These are phyloP conservation scores for Stomatorhinus ivindoensis DNA, from an alignment of 2,113 vertebrate genomes.

Conservation along the genomic window DNA sequence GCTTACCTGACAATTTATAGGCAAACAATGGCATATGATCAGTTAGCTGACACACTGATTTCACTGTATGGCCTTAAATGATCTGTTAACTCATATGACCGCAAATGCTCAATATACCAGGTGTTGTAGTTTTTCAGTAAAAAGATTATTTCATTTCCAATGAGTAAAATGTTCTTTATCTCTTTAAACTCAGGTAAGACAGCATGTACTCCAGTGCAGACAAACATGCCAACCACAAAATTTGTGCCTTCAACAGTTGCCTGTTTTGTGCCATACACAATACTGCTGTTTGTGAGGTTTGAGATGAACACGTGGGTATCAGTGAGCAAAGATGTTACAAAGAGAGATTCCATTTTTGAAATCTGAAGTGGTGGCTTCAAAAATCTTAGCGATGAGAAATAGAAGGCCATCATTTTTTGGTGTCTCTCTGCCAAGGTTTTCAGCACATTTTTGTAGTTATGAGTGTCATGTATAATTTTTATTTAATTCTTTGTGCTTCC, in stretches of 20 bases:
- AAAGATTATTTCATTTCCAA: constrained; percentile 24
- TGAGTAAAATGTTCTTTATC: constrained; percentile 27
- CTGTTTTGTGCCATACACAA: constrained; percentile 11
- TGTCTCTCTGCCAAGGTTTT: constrained; percentile 32
- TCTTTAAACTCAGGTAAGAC: constrained; percentile 32
- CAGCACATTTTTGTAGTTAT: constrained; percentile 29
- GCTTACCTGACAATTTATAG: constrained; percentile 21
- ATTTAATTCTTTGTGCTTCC: constrained; percentile 33
- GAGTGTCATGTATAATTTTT: constrained; percentile 18
- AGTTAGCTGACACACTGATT: constrained; percentile 24
- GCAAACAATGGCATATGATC: constrained; percentile 17
- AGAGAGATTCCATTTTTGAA: constrained; percentile 27
- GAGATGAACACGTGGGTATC: constrained; percentile 23
- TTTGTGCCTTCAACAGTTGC: too few species aligned
- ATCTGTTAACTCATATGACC: constrained; percentile 20
- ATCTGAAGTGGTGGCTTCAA: constrained; percentile 28
- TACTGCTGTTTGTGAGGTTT: constrained; percentile 24
- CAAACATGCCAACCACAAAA: constrained; percentile 26
- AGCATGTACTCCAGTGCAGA: constrained; percentile 22
- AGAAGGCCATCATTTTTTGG: constrained; percentile 27
- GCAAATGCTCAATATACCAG: constrained; percentile 33
- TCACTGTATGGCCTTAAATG: constrained; percentile 14
- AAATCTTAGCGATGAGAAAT: constrained; percentile 23
- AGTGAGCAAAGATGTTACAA: constrained; percentile 19
- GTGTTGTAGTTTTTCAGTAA: constrained; percentile 28